A percentile compares a stretch with the other conserved stretches of the same genome.
phyloP scores from a whole-genome alignment of 2,888 invertebrate species.

The Phortica okadai region DNA sequence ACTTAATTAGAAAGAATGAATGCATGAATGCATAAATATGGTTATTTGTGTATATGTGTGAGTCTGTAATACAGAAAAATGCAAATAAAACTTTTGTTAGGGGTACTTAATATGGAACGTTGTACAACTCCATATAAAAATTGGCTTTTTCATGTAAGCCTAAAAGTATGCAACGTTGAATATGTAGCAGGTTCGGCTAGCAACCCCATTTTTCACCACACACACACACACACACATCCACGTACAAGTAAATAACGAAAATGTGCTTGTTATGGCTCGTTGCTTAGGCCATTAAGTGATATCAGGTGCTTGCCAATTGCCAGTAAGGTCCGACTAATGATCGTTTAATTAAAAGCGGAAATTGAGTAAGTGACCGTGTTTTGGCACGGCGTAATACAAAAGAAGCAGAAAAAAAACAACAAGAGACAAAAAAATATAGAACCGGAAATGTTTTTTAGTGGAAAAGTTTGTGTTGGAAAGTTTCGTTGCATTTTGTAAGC shows the following conservation, averaged over 20 bases:
- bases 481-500: no score
- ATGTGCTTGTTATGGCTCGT: slow-evolving; percentile 30
- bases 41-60: not conserved
- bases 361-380: slow-evolving; percentile 62
- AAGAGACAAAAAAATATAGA: not conserved
- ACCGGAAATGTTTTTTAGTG: not conserved
- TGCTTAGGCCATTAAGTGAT: not conserved
- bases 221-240: no score
- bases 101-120: no score
- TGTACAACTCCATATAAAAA: no score
- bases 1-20: not conserved
- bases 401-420: not conserved
- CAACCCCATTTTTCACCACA: not conserved
- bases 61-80: not conserved
- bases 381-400: not conserved
- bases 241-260: no score
- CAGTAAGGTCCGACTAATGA: slow-evolving; percentile 52
- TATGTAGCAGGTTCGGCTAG: not conserved
- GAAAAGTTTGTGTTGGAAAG: no score
- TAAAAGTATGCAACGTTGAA: not conserved
- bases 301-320: slow-evolving; percentile 43
- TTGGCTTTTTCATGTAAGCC: not conserved
- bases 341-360: slow-evolving; percentile 70
- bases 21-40: not conserved
- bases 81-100: not conserved